phyloP scores from a whole-genome alignment of 2,113 vertebrate species.

The Phalacrocorax brasilianus region DNA sequence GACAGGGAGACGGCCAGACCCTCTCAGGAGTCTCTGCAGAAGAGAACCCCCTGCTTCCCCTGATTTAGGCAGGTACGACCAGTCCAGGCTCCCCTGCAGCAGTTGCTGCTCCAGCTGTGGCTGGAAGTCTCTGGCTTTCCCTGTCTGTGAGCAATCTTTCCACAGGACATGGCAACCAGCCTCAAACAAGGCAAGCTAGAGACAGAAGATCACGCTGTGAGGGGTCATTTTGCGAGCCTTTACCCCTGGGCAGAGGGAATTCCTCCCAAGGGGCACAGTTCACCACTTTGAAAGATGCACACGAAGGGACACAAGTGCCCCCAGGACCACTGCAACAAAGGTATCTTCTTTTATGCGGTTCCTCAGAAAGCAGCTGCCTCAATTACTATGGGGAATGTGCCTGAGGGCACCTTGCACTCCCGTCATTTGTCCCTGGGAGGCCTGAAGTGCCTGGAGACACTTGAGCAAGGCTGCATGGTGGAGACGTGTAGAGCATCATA shows the following conservation, averaged over 20 bases:
- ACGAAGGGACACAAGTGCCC: neutral
- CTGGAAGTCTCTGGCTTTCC: neutral
- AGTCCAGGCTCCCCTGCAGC: neutral
- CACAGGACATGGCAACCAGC: neutral
- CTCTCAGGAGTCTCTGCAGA: neutral
- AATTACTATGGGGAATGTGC: neutral
- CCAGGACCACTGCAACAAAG: neutral
- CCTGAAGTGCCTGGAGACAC: neutral
- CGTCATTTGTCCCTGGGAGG: neutral
- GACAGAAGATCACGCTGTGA: neutral
- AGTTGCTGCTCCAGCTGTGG: neutral
- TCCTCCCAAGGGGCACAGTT: neutral
- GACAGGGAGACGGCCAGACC: neutral
- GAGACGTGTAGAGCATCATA: neutral
- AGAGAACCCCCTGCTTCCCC: neutral
- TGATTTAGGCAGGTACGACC: neutral
- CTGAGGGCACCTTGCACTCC: too few relatives aligned
- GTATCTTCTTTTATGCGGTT: neutral
- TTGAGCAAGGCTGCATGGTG: neutral
- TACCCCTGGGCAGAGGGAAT: neutral
- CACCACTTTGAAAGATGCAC: neutral
- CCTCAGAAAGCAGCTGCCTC: fast-evolving
- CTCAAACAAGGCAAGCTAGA: neutral
- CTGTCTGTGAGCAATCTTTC: neutral
- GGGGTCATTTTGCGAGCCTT: neutral